Conservation (phyloP, 1,140 invertebrate species). For the Neomicropteryx cornuta region DNA sequence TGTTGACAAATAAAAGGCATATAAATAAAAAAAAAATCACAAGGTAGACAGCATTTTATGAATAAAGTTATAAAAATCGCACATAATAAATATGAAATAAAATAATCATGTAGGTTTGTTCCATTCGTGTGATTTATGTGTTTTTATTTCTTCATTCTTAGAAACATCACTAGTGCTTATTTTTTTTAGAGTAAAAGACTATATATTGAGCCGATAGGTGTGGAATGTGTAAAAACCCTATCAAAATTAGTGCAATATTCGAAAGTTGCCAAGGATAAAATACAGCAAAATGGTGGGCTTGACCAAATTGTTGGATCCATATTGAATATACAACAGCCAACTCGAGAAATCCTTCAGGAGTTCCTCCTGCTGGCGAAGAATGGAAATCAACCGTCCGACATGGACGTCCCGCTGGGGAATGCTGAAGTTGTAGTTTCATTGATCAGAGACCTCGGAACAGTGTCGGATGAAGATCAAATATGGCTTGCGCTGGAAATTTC, state of each 20-base stretch:
- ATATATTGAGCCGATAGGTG: conserved; percentile 16
- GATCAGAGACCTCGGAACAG: conserved; percentile 15
- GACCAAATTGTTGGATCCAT: conserved; percentile 11
- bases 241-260: conserved; percentile 13
- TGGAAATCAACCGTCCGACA: conserved; percentile 16
- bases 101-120: no score
- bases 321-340: conserved; percentile 21
- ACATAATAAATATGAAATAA: no score
- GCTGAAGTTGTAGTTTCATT: conserved; percentile 19
- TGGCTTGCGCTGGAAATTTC: conserved; percentile 29
- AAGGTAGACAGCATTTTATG: no score
- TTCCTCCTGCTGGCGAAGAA: conserved; percentile 31
- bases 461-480: conserved; percentile 28
- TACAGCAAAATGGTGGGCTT: conserved; percentile 8
- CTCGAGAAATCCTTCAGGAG: conserved; percentile 23
- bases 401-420: conserved; percentile 16
- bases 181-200: conserved; percentile 12
- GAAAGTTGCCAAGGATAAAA: conserved; percentile 9
- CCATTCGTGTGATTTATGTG: no score
- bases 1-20: no score
- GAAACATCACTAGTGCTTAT: conserved; percentile 6
- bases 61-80: no score
- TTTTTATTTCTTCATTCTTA: no score
- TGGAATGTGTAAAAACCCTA: conserved; percentile 21
- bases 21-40: no score